phyloP scores from a whole-genome alignment of 1,140 invertebrate species.

The Macrocentrus cingulum region DNA sequence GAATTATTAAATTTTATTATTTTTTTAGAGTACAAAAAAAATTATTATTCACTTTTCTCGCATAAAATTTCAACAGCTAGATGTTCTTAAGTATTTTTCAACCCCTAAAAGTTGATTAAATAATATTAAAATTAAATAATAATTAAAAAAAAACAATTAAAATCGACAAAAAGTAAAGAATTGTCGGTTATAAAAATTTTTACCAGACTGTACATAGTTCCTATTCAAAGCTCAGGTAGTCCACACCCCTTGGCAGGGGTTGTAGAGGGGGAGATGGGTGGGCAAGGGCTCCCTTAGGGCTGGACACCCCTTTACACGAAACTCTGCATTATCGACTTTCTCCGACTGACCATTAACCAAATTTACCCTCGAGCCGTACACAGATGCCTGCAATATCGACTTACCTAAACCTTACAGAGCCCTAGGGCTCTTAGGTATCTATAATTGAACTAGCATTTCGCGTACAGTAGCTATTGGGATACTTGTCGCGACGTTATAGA shows the following conservation, averaged over 20 bases:
- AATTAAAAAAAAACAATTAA: neutral
- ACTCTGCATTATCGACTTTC: constrained; percentile 50
- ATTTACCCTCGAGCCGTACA: constrained; percentile 26
- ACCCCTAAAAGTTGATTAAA: too few species aligned
- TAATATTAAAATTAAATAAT: neutral
- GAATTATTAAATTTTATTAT: too few species aligned
- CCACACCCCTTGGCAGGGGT: neutral
- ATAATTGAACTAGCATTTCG: too few species aligned
- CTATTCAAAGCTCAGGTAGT: constrained; percentile 3
- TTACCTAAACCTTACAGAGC: constrained; percentile 31
- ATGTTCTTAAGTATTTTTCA: too few species aligned
- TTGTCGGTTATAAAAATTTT: too few species aligned
- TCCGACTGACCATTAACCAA: constrained; percentile 8
- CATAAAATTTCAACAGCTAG: neutral
- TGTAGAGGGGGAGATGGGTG: too few species aligned
- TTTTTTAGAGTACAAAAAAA: too few species aligned
- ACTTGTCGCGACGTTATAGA: neutral
- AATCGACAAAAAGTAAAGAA: too few species aligned
- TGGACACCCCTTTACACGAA: constrained; percentile 41
- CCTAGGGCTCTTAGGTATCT: neutral
- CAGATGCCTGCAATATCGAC: constrained; percentile 45
- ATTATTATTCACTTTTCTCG: too few species aligned
- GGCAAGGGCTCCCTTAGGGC: constrained; percentile 18
- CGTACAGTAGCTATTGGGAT: neutral
- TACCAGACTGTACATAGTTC: neutral